Evolutionary conservation across 2,797 vertebrate genomes (phyloP), one percentile per base, ranked within the genome.

Genomic region (Naso thynnoides): DNA sequence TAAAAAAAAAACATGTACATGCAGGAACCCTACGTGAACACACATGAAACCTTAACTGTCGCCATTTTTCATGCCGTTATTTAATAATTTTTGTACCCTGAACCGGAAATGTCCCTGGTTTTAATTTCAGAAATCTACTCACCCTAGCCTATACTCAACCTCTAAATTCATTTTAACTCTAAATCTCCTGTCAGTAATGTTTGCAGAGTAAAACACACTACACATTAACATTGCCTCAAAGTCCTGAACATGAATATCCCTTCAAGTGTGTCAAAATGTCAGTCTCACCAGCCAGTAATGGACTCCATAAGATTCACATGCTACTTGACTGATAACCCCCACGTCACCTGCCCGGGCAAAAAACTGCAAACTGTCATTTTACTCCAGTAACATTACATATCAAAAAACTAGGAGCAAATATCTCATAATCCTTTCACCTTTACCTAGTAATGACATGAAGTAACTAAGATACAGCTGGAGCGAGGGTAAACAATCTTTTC

Each of bases 361-460:
- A 74, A 61, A 76, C 62, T 60, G 62, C 64, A 56, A 62, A 72
- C 45, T 57, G 69, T 80, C 70, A 72, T 55, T 73, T 60, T 73
- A 38, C 68, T 76, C 59, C 26, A 67, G 78, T 80, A 70, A 89
- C 74, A 78, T 60, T 67, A 57, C 36, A 77, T 45, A 79, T 62
- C 0, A 49, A 52, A 21, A 24, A 31, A 45, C 3, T 1, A 58
- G 44, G 29, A 57, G 53, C 45, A 79, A 81, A 78, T 85, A 67
- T 82, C 68, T 77, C 50, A 76, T 85, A 79, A 86, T 86, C 76
- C 70, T 57, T 74, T 85, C 78, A 86, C 83, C 79, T 90, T 73
- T 79, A 27, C 36, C 68, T 48, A 49, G 70, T 86, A 92, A 89
- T 87, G 83, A 78, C 45, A 38, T 56, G 13, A 70, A 78, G 76